These are phyloP conservation scores for Chrysemys picta DNA, from an alignment of 2,113 vertebrate genomes.

Conservation along the genomic window DNA sequence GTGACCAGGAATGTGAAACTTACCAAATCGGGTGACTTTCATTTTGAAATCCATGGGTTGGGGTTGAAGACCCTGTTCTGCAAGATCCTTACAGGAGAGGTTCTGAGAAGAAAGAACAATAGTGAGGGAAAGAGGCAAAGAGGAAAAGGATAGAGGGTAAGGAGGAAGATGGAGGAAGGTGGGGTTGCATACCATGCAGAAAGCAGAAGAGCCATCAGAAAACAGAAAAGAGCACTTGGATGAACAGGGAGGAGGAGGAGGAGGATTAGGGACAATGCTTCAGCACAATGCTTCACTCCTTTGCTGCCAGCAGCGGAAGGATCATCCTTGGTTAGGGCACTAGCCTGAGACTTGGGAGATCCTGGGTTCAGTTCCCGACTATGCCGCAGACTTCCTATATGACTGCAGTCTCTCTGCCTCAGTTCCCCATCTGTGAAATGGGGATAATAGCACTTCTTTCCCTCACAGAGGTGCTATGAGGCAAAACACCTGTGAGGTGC, in stretches of 20 bases:
- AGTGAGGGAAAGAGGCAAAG: not conserved
- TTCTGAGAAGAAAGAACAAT: not conserved
- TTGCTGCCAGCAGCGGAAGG: not conserved
- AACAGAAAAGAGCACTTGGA: not conserved
- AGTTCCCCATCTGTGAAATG: too few relatives aligned
- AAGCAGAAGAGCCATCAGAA: not conserved
- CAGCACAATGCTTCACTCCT: not conserved
- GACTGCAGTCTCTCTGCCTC: not conserved
- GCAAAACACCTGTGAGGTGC: too few relatives aligned
- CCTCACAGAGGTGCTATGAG: too few relatives aligned
- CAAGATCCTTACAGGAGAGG: not conserved
- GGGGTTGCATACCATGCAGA: not conserved
- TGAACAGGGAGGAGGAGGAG: not conserved
- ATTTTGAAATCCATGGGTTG: not conserved
- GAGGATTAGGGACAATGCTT: not conserved
- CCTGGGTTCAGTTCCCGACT: not conserved
- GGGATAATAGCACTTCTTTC: too few relatives aligned
- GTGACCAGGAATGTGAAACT: not conserved
- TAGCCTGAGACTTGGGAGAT: not conserved
- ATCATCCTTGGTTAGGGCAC: not conserved
- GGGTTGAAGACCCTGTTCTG: fast-evolving
- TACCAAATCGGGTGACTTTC: not conserved
- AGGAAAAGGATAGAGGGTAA: not conserved
- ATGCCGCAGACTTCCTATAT: not conserved
- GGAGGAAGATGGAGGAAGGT: not conserved